Evolutionary conservation across 2,113 vertebrate genomes (phyloP), one percentile per base, ranked within the genome.

Genomic region (Plectropomus leopardus): DNA sequence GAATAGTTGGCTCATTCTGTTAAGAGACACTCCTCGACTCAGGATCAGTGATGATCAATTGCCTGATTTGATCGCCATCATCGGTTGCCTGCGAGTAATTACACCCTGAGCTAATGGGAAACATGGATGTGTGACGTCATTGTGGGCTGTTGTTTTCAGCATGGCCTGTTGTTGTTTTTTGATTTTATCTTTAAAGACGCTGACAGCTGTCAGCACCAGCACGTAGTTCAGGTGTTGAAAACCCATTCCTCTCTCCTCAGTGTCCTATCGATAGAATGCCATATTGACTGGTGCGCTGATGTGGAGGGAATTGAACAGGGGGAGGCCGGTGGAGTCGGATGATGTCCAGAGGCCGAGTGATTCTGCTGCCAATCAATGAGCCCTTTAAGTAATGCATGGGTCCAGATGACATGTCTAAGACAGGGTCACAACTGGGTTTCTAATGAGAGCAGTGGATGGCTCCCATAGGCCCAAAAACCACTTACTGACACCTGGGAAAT

Each of bases 341-440:
- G 78, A 86, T 68, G 89, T 79, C 75, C 78, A 68, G 85, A 80
- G 63, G 57, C 77, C 42, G 30, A 72, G 86, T 55, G 87, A 89
- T 88, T 87, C 70, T 79, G 45, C 70, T 65, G 19, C 58, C 75
- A 84, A 89, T 92, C 91, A 88, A 88, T 91, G 87, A 86, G 69
- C 51, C 58, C 75, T 89, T 83, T 86, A 85, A 88, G 78, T 86
- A 86, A 90, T 84, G 85, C 73, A 78, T 50, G 72, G 71, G 51
- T 80, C 79, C 60, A 83, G 73, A 86, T 85, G 90, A 86, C 86
- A 79, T 72, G 76, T 81, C 87, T 68, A 86, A 91, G 85, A 78
- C 50, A n/a, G 75, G 89, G 87, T 87, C 86, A 90, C 82, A 61
- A 59, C 74, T 40, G 67, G 63, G 84, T 77, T 85, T 78, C 88